Percentiles rank a stretch among this genome's conserved stretches.
These are phyloP conservation scores for Heliconius sara DNA, from an alignment of 2,888 invertebrate genomes.

Conservation along the genomic window DNA sequence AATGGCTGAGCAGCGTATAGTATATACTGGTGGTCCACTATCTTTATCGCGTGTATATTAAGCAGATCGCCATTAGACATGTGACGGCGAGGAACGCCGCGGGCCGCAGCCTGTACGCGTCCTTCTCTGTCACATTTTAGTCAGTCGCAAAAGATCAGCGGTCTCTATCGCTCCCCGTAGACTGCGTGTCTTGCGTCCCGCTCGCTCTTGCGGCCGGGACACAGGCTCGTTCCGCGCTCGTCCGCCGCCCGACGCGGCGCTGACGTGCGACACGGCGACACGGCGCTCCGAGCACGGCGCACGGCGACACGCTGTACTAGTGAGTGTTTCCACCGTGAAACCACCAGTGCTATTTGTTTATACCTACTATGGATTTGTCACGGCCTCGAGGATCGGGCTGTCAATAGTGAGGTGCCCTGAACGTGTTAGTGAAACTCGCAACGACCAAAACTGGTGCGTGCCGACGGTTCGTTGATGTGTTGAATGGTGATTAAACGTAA, in stretches of 20 bases:
- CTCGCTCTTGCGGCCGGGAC: slow-evolving; percentile 67
- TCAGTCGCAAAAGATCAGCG: slow-evolving; percentile 61
- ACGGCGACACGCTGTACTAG: slow-evolving; percentile 64
- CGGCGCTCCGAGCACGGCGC: slow-evolving; percentile 45
- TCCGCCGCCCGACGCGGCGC: slow-evolving; percentile 81
- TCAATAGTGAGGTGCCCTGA: slow-evolving; percentile 69
- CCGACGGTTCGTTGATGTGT: slow-evolving; percentile 76
- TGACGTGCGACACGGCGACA: slow-evolving; percentile 66
- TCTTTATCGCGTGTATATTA: slow-evolving; percentile 56
- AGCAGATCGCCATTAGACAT: slow-evolving; percentile 52
- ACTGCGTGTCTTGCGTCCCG: slow-evolving; percentile 54
- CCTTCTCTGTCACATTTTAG: slow-evolving; percentile 73
- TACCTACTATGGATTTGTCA: slow-evolving; percentile 73
- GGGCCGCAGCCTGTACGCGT: slow-evolving; percentile 65
- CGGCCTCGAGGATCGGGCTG: slow-evolving; percentile 63
- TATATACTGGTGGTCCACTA: slow-evolving; percentile 57
- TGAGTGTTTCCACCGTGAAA: slow-evolving; percentile 71
- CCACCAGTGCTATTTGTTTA: slow-evolving; percentile 80
- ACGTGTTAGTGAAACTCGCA: slow-evolving; percentile 64
- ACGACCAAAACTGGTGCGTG: slow-evolving; percentile 70
- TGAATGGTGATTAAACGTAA: slow-evolving; percentile 82
- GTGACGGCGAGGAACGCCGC: slow-evolving; percentile 52
- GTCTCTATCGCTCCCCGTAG: slow-evolving; percentile 52
- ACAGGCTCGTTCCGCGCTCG: slow-evolving; percentile 77
- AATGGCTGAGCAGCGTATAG: background rate